Base-by-base conservation (phyloP, 1,140 invertebrate genomes). In the Mycetomoellerius zeteki region DNA sequence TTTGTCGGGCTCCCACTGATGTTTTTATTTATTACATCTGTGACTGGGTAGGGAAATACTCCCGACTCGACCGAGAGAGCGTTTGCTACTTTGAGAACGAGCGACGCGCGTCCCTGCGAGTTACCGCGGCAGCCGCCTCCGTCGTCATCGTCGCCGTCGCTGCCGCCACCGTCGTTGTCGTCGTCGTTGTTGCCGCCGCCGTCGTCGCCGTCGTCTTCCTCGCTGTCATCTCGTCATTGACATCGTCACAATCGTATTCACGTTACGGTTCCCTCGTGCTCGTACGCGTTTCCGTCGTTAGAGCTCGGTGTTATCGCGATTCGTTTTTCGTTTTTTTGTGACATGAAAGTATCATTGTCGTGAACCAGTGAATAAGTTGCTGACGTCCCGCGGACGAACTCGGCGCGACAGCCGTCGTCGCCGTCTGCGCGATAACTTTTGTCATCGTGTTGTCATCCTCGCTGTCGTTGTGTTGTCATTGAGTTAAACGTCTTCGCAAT, bases 11-110 rank as follows among this genome's bases (percentile, higher is more conserved):
- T 96, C 95, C 95, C 95, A 95, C 94, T 94, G 95, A 95, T 96
- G 96, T 96, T 96, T 96, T 96, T 96, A 96, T 96, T 96, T 96
- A 96, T 96, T 96, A 96, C 96, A 96, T 96, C 96, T 96, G 96
- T 96, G 96, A 95, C 96, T 96, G 95, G 94, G 95, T 96, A 96
- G 95, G 96, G 95, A 95, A 95, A 95, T 95, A 95, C 94, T 94
- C 94, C 93, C 92, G 93, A 94, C 94, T 94, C 91, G 95, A 95
- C 95, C 95, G 95, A 95, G 95, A 94, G 94, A 94, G 95, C 96
- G 95, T 94, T 94, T 95, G 94, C 95, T 95, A 95, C 95, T 95
- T 95, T 95, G 95, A 95, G 95, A 95, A 94, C 94, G 94, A 94
- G 94, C 93, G 94, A 95, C 94, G 94, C 95, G 95, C 95, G 95